Evolutionary conservation across 1,140 invertebrate species (phyloP).

Genomic region (Antheraea pernyi): DNA sequence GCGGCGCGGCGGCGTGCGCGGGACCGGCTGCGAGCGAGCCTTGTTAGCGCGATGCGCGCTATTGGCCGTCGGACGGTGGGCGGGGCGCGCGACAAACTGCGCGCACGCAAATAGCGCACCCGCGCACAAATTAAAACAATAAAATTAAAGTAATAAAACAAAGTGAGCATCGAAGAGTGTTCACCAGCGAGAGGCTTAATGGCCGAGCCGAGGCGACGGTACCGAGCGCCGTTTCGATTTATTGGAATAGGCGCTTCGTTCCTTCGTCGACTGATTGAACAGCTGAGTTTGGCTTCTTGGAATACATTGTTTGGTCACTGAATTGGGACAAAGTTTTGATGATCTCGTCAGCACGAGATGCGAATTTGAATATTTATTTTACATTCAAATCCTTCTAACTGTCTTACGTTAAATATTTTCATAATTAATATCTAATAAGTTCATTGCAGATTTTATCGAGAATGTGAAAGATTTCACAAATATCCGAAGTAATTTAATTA

Average conservation of each 20-base stretch:
- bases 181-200: conserved; percentile 72
- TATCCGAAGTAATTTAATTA: no score
- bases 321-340: neutral
- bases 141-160: conserved; percentile 78
- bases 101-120: conserved; percentile 75
- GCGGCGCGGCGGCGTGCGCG: conserved; percentile 33
- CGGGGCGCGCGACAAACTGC: conserved; percentile 73
- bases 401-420: neutral
- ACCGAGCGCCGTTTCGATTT: conserved; percentile 58
- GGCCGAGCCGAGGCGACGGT: conserved; percentile 63
- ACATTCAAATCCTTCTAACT: neutral
- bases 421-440: no score
- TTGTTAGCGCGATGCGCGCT: conserved; percentile 50
- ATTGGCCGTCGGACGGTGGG: conserved; percentile 67
- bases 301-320: neutral
- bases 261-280: conserved; percentile 22
- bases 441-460: no score
- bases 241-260: conserved; percentile 52
- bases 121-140: conserved; percentile 77
- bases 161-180: conserved; percentile 62
- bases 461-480: no score
- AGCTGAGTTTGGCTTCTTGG: conserved; percentile 10
- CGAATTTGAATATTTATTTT: neutral
- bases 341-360: neutral
- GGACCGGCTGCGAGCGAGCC: conserved; percentile 31